Evolutionary conservation across 2,797 vertebrate genomes (phyloP), one percentile per base, ranked within the genome.

Genomic region (Pristis pectinata): DNA sequence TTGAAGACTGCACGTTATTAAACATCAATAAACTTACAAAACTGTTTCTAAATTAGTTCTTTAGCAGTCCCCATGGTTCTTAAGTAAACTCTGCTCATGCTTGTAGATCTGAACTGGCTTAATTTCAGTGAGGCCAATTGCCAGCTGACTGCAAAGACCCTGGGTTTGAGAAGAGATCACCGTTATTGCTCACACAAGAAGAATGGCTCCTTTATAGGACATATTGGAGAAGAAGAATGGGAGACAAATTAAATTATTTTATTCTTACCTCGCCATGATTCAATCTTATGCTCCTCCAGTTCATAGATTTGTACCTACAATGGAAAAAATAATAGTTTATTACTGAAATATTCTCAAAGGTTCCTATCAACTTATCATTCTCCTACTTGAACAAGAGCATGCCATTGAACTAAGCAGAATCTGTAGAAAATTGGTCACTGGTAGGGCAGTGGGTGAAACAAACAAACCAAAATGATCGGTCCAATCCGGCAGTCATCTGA

Each of bases 241-340:
- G 37, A n/a, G 61, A 41, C 59, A 91, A 67, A 64, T 5, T 64
- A 27, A 64, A 37, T 37, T 2, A 19, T 79, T 56, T 34, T 22
- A 53, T 85, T 94, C 97, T 97, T 96, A 99, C 99, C 99, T 97
- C 99, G 97, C 99, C 99, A 99, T 0, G 99, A 99, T 97, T 99
- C 98, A 95, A 99, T 99, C 97, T 99, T 99, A 97, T 99, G 99
- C 96, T 99, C 99, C 96, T 99, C 99, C 95, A 99, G 96, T 97
- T 99, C 99, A 96, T 99, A 99, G 96, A 99, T 99, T 96, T 99
- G 99, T 96, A 99, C 99, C 99, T 99, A 96, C 61, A 97, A 96
- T 0, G 44, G 30, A 96, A 41, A 76, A 5, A 95, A n/a, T 0
- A 9, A 61, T 44, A 95, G 49, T 70, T 74, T 49, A 94, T 41